These are phyloP conservation scores for Lasioglossum vierecki DNA, from an alignment of 2,888 invertebrate genomes.

Conservation along the genomic window DNA sequence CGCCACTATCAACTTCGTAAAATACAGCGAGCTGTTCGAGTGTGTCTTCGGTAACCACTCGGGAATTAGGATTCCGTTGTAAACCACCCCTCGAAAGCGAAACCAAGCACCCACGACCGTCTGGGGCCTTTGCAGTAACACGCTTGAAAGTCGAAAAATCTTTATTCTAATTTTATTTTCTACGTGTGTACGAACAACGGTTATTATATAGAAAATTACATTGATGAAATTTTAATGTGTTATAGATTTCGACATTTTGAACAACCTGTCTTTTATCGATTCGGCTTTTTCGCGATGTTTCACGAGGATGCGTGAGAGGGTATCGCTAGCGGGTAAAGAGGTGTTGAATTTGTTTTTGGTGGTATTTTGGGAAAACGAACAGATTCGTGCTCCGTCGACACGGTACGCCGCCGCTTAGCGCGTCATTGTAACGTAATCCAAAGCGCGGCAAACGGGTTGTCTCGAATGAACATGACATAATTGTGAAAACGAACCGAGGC, in stretches of 20 bases:
- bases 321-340: not conserved
- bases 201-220: too few relatives aligned
- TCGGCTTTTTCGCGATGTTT: not conserved
- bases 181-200: too few relatives aligned
- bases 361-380: not conserved
- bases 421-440: constrained; percentile 49
- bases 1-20: not conserved
- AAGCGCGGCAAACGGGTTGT: constrained; percentile 33
- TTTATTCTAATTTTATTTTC: too few relatives aligned
- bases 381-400: not conserved
- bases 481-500: constrained; percentile 61
- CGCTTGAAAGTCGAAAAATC: not conserved
- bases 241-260: too few relatives aligned
- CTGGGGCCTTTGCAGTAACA: not conserved
- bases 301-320: not conserved
- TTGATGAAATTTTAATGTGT: too few relatives aligned
- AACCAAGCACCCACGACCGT: not conserved
- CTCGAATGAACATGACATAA: constrained; percentile 55
- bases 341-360: not conserved
- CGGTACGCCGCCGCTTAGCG: constrained; percentile 36
- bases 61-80: not conserved
- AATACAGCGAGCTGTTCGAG: not conserved
- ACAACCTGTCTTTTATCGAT: not conserved
- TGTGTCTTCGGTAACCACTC: not conserved
- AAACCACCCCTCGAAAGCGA: not conserved